These are phyloP conservation scores for Thera obeliscata DNA, from an alignment of 2,888 invertebrate species.

Conservation along the genomic window DNA sequence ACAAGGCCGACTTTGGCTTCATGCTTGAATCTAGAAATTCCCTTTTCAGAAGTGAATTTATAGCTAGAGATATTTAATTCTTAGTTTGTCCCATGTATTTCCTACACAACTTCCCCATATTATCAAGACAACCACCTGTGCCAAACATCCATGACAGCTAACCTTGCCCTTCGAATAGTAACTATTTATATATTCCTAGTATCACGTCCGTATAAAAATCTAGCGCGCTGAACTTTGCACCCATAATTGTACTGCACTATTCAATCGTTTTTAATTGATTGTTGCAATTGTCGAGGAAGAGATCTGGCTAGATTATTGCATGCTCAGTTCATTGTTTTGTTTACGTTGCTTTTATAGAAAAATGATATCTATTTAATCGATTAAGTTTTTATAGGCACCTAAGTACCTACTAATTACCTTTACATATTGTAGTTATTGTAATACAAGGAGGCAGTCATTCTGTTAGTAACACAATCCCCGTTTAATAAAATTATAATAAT, in stretches of 20 bases:
- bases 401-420: not conserved
- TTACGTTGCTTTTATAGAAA: not conserved
- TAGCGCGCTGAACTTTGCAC: constrained; percentile 72
- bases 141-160: constrained; percentile 51
- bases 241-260: constrained; percentile 53
- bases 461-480: too few species aligned
- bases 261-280: constrained; percentile 55
- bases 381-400: not conserved
- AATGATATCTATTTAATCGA: not conserved
- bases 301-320: constrained; percentile 1
- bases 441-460: not conserved
- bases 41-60: not conserved
- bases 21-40: not conserved
- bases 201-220: constrained; percentile 56
- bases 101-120: constrained; percentile 36
- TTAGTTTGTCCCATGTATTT: constrained; percentile 13
- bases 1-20: not conserved
- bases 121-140: constrained; percentile 40
- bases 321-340: constrained; percentile 4
- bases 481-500: too few species aligned
- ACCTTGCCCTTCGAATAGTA: constrained; percentile 71
- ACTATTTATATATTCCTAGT: constrained; percentile 68
- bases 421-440: not conserved
- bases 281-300: constrained; percentile 26
- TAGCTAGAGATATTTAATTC: not conserved